Evolutionary conservation across 92 coral and sea anemone species (phyloP).

Genomic region (Phenganax stokvisi): DNA sequence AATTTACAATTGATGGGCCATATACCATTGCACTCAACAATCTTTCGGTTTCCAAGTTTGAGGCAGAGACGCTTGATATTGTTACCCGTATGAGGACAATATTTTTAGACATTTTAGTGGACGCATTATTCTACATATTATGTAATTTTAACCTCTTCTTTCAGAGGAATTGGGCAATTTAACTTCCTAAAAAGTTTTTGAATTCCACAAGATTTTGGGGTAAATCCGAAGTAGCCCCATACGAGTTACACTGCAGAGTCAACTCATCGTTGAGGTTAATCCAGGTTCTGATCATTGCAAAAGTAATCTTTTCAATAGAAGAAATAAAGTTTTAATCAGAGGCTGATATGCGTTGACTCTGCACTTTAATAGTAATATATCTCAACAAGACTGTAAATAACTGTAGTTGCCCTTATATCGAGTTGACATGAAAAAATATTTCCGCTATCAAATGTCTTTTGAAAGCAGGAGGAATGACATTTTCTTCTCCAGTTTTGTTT

Average conservation of each 20-base stretch:
- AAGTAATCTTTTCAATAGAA: too few relatives aligned
- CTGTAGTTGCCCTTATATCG: not conserved
- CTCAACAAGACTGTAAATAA: slow-evolving; percentile 15
- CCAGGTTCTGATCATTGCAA: too few relatives aligned
- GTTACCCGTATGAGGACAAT: not conserved
- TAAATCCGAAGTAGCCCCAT: too few relatives aligned
- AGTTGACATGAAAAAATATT: slow-evolving; percentile 8
- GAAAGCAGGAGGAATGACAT: not conserved
- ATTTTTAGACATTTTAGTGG: slow-evolving; percentile 9
- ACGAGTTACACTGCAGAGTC: too few relatives aligned
- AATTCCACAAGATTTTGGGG: too few relatives aligned
- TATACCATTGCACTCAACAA: not conserved
- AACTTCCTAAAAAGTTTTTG: too few relatives aligned
- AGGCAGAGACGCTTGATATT: not conserved
- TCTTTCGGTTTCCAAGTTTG: not conserved
- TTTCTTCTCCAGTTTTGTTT: not conserved
- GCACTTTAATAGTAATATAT: slow-evolving; percentile 11
- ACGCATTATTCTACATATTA: not conserved
- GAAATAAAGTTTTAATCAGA: not conserved
- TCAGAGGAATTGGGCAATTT: too few relatives aligned
- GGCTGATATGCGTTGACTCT: not conserved
- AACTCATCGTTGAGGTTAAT: too few relatives aligned
- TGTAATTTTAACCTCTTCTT: not conserved
- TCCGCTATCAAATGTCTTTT: not conserved
- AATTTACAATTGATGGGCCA: not conserved